Evolutionary conservation across 2,113 vertebrate genomes (phyloP), one percentile per base, ranked within the genome.

Genomic region (Telmatochromis bifrenatus): DNA sequence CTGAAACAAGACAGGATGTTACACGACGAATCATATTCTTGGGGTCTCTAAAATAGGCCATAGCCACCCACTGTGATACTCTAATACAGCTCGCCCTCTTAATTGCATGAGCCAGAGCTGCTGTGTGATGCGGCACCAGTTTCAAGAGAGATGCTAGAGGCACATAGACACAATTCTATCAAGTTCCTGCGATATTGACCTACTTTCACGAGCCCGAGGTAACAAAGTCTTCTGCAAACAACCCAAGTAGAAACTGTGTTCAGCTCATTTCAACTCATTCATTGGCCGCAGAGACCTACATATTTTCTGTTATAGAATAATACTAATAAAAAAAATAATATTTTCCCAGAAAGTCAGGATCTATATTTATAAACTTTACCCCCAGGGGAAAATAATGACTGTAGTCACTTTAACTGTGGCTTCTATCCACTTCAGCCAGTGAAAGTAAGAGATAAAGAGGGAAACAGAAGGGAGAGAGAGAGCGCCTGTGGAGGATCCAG

Each of bases 141-240:
- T 88, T 86, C 60, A 0, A 77, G 23, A 88, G 88, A 85, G 79
- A 79, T 70, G 88, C 89, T 90, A 1, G 26, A 92, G 89, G 89
- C 88, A 81, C 89, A 88, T 4, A 87, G 89, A 91, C 87, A 83
- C 88, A 80, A 60, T 93, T 91, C 81, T 81, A 85, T 75, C 82
- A 93, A 87, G 89, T 92, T 95, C 60, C 86, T 93, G 91, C 88
- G 88, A 93, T 87, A 93, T 92, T 95, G 93, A 95, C 94, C 94
- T 94, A 96, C 93, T 95, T 95, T 86, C 85, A 87, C 55, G 23
- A 82, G 88, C 84, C 73, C 15, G 77, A 79, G 84, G 88, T 92
- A 84, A 86, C 84, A 79, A 88, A 89, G 84, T 90, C 70, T 87
- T 15, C 70, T 75, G 73, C 58, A 91, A 56, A 90, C 81, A 87